Conservation (phyloP, 2,113 vertebrate genomes). For the Hemichromis elongatus region DNA sequence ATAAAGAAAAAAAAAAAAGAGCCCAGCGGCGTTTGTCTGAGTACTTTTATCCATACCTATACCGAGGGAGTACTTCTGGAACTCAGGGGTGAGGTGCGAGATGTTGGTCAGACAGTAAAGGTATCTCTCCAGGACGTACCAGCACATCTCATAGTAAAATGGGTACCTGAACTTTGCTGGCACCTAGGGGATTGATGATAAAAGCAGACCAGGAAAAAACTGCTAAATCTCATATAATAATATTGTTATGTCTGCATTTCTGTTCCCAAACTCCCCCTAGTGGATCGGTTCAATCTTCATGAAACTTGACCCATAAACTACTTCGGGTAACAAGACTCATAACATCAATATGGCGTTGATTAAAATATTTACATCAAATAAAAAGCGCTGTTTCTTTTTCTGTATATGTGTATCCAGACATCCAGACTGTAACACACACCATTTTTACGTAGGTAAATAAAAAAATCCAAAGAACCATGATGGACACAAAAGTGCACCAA, state of each 20-base stretch:
- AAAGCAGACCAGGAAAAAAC: neutral
- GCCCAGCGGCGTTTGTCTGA: neutral
- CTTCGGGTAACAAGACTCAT: neutral
- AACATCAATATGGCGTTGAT: neutral
- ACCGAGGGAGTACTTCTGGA: slow-evolving; percentile 92
- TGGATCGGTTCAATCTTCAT: neutral
- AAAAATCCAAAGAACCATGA: neutral
- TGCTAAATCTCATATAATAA: neutral
- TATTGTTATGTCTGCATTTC: neutral
- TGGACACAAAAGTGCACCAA: no score
- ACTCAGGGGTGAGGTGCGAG: slow-evolving; percentile 93
- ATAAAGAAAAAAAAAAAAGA: neutral
- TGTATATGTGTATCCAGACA: neutral
- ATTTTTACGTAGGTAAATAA: neutral
- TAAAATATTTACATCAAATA: neutral
- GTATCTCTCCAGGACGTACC: slow-evolving; percentile 96
- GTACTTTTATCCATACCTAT: slow-evolving; percentile 78
- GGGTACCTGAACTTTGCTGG: slow-evolving; percentile 97
- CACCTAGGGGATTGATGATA: slow-evolving; percentile 74
- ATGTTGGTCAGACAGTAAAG: slow-evolving; percentile 90
- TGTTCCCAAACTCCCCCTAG: neutral
- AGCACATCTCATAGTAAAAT: slow-evolving; percentile 99
- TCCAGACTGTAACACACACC: neutral
- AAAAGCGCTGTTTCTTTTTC: neutral
- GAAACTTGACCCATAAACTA: neutral